Percentiles rank a stretch among this genome's conserved stretches.
Conservation (phyloP, 2,113 vertebrate genomes). For the Channa maculata region DNA sequence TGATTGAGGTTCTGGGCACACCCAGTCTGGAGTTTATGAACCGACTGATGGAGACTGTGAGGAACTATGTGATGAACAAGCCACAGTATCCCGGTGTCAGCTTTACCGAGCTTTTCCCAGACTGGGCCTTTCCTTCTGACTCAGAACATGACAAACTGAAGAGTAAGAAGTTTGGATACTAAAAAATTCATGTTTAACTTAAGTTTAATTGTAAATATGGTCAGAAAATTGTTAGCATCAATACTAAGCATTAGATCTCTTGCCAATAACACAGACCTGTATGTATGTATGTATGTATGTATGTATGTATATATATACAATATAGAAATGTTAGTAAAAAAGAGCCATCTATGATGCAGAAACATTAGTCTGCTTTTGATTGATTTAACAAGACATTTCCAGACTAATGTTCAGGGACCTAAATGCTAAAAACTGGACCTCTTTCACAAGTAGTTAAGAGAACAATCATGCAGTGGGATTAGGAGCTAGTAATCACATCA, state of each 20-base stretch:
- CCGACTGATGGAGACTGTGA: slow-evolving; percentile 96
- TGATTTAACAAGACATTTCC: background rate
- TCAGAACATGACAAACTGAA: slow-evolving; percentile 96
- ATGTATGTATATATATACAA: background rate
- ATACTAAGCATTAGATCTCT: background rate
- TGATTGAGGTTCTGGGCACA: slow-evolving; percentile 97
- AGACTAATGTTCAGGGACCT: background rate
- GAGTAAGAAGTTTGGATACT: slow-evolving; percentile 84
- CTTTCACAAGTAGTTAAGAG: slow-evolving; percentile 2
- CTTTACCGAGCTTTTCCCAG: slow-evolving; percentile 96
- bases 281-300: background rate
- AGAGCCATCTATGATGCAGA: background rate
- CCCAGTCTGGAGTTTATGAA: slow-evolving; percentile 97
- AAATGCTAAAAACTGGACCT: background rate
- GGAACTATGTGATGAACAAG: slow-evolving; percentile 99
- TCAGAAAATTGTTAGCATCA: background rate
- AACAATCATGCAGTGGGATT: slow-evolving; percentile 28
- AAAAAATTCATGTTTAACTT: background rate
- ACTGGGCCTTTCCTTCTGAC: slow-evolving; percentile 97
- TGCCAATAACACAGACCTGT: background rate
- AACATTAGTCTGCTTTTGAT: background rate
- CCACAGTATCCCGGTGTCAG: slow-evolving; percentile 95
- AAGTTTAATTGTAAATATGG: background rate
- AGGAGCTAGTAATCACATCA: slow-evolving; percentile 14
- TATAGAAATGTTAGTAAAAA: background rate